Conservation (phyloP, 2,797 vertebrate species). For the Microcaecilia unicolor region DNA sequence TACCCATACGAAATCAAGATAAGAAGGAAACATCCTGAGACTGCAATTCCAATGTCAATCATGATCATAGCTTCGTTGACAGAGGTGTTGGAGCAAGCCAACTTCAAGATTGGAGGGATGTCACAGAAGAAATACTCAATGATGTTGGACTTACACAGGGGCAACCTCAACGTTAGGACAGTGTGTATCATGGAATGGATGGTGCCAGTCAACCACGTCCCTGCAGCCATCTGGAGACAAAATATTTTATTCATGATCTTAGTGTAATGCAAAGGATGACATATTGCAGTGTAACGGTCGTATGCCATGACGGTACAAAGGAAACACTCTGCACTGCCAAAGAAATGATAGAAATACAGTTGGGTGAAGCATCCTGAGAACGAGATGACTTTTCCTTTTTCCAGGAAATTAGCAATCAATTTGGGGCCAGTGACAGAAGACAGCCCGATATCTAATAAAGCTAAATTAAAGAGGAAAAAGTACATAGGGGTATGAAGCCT, state of each 20-base stretch:
- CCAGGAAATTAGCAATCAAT: constrained; percentile 22
- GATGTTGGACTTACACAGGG: constrained; percentile 31
- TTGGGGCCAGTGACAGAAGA: constrained; percentile 38
- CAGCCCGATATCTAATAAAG: constrained; percentile 32
- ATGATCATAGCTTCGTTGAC: constrained; percentile 1
- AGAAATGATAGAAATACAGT: constrained; percentile 39
- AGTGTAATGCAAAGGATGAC: constrained; percentile 23
- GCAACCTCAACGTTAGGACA: constrained; percentile 28
- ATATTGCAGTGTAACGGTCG: constrained; percentile 35
- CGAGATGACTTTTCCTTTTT: constrained; percentile 10
- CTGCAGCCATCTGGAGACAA: constrained; percentile 10
- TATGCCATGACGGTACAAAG: constrained; percentile 43
- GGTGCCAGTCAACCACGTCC: constrained; percentile 25
- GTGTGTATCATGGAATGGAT: constrained; percentile 29
- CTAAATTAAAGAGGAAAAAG: constrained; percentile 33
- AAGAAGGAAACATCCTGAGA: background rate
- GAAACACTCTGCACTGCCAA: constrained; percentile 39
- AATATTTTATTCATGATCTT: constrained; percentile 17
- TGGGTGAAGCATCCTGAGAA: constrained; percentile 24
- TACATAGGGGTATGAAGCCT: constrained; percentile 35
- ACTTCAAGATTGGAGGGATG: constrained; percentile 31
- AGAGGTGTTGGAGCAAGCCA: constrained; percentile 23
- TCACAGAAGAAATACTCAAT: constrained; percentile 42
- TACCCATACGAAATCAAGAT: background rate
- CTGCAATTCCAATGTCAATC: constrained; percentile 1